A percentile compares a stretch with the other conserved stretches of the same genome.
These are phyloP conservation scores for Plectrocnemia conspersa DNA, from an alignment of 1,140 invertebrate genomes.

Conservation along the genomic window DNA sequence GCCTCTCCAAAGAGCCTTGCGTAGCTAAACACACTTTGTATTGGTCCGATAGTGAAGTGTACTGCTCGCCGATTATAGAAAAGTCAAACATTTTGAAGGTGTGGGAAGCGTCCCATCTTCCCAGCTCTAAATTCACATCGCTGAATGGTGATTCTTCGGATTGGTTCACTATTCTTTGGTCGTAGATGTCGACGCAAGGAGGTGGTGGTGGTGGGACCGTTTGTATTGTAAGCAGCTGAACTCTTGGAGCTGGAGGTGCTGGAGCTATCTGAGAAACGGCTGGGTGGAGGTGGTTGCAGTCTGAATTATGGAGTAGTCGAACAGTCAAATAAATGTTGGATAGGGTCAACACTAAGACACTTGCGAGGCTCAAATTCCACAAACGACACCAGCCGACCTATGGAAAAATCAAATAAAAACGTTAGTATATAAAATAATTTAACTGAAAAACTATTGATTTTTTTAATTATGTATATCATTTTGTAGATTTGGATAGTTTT, in stretches of 20 bases:
- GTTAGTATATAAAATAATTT: too few relatives aligned
- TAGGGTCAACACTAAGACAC: conserved; percentile 58
- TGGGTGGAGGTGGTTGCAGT: conserved; percentile 40
- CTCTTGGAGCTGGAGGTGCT: conserved; percentile 28
- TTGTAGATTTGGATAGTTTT: too few relatives aligned
- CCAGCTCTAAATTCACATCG: conserved; percentile 59
- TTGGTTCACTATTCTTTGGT: conserved; percentile 38
- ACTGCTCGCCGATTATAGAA: conserved; percentile 61
- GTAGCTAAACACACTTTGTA: conserved; percentile 73
- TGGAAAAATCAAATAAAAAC: conserved; percentile 9
- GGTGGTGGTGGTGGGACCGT: conserved; percentile 39
- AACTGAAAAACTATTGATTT: too few relatives aligned
- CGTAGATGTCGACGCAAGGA: conserved; percentile 41
- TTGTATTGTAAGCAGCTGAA: conserved; percentile 32
- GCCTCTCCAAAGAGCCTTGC: conserved; percentile 75
- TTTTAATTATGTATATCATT: too few relatives aligned
- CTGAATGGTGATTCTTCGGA: conserved; percentile 50
- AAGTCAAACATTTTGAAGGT: conserved; percentile 70
- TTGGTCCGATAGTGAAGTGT: conserved; percentile 52
- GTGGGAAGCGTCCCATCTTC: conserved; percentile 66
- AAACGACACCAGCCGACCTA: conserved; percentile 57
- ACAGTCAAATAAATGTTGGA: conserved; percentile 68
- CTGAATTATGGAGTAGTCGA: conserved; percentile 54
- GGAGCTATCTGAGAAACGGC: conserved; percentile 17
- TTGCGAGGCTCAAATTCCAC: conserved; percentile 63